phyloP scores from a whole-genome alignment of 2,888 invertebrate species.

The Odontocerum albicorne region DNA sequence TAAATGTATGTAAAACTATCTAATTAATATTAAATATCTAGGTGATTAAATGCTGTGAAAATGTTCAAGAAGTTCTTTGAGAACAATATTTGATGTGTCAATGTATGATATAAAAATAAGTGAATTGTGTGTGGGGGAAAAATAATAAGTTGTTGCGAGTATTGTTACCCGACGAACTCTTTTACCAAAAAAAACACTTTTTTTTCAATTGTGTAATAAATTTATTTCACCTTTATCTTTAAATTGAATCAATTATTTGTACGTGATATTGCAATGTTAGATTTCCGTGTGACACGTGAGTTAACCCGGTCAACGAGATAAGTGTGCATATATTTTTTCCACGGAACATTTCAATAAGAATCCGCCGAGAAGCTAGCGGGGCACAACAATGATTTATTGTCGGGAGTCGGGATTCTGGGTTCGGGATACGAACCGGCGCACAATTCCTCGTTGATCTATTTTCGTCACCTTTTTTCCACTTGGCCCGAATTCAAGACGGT shows the following conservation, averaged over 20 bases:
- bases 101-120: not conserved
- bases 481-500: slow-evolving; percentile 27
- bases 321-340: no score
- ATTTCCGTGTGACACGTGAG: no score
- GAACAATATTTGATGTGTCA: no score
- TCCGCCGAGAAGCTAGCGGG: not conserved
- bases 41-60: no score
- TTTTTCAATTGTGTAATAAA: not conserved
- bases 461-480: slow-evolving; percentile 22
- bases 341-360: no score
- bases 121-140: not conserved
- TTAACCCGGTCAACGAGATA: no score
- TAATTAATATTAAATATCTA: no score
- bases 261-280: no score
- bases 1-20: no score
- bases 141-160: not conserved
- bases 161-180: not conserved
- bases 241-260: no score
- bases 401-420: no score
- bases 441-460: slow-evolving; percentile 4
- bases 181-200: not conserved
- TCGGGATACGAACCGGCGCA: not conserved
- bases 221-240: not conserved
- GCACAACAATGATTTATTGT: slow-evolving; percentile 23
- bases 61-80: no score